phyloP scores from a whole-genome alignment of 2,888 invertebrate species.

The Uropetala carovei region DNA sequence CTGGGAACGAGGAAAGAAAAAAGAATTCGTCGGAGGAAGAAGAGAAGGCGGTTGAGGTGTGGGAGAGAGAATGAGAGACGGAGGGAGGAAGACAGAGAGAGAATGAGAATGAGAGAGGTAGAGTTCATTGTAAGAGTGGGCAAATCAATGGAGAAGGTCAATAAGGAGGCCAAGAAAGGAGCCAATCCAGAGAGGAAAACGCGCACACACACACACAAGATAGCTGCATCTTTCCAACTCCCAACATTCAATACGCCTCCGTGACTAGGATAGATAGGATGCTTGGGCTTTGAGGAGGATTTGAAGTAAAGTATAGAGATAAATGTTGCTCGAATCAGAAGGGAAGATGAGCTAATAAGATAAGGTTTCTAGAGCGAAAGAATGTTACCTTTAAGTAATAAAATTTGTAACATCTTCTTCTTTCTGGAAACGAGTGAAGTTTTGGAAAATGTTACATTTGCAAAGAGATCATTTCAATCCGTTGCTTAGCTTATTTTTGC shows the following conservation, averaged over 20 bases:
- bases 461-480: neutral
- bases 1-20: slow-evolving; percentile 1
- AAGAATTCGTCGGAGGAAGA: neutral
- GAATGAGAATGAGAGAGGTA: too few species aligned
- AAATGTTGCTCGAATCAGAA: neutral
- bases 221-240: slow-evolving; percentile 15
- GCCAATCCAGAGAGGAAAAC: neutral
- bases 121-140: too few species aligned
- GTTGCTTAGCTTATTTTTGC: too few species aligned
- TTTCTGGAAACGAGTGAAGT: neutral
- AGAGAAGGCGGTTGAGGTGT: neutral
- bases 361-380: neutral
- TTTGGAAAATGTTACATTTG: neutral
- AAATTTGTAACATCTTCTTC: neutral
- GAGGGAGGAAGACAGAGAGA: too few species aligned
- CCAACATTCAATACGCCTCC: slow-evolving; percentile 18
- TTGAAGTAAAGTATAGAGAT: neutral
- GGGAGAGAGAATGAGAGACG: too few species aligned
- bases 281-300: neutral
- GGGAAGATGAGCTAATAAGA: neutral
- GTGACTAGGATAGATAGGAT: neutral
- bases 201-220: neutral
- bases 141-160: neutral
- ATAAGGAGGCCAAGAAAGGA: neutral
- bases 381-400: neutral